Base-by-base conservation (phyloP, 2,888 invertebrate genomes). In the Folsomia candida region DNA sequence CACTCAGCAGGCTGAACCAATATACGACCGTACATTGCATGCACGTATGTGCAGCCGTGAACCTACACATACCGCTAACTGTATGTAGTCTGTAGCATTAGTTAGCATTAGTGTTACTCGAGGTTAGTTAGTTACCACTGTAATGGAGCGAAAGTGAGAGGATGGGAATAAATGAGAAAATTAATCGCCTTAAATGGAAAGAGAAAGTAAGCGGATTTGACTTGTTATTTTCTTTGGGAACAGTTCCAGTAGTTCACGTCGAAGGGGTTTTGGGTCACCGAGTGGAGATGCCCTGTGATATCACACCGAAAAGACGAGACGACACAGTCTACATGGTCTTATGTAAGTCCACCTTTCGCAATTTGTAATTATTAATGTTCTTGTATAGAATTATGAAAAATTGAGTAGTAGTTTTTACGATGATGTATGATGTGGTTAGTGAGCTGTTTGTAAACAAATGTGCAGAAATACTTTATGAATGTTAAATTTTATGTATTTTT, bases 291-390 rank as follows among this genome's bases (percentile, higher is more conserved):
- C 94, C 94, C 14, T 94, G 94, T 83, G 92, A 94, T 84, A 92
- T 94, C 78, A 88, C 89, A 79, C 90, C 93, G 9, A 86, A 88
- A 77, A 89, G 91, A 81, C 86, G 89, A 68, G 89, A 91, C 81
- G 93, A 93, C 84, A 89, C 89, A 27, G 92, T 93, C 68, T 90
- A 90, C 81, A 92, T 93, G 92, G 93, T 93, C 78, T 87, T 93
- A 37, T 67, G n/a, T n/a, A n/a, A n/a, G n/a, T n/a, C n/a, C n/a
- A n/a, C n/a, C n/a, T n/a, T n/a, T n/a, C n/a, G n/a, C n/a, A n/a
- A n/a, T n/a, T n/a, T n/a, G n/a, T n/a, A n/a, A n/a, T n/a, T n/a
- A n/a, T n/a, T n/a, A n/a, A n/a, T n/a, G 9, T n/a, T 58, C 18
- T 51, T 51, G 11, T 51, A 51, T 18, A 51, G 11, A 51, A 11